A percentile compares a stretch with the other conserved stretches of the same genome.
phyloP scores from a whole-genome alignment of 2,888 invertebrate species.

The Chelonus formosanus region DNA sequence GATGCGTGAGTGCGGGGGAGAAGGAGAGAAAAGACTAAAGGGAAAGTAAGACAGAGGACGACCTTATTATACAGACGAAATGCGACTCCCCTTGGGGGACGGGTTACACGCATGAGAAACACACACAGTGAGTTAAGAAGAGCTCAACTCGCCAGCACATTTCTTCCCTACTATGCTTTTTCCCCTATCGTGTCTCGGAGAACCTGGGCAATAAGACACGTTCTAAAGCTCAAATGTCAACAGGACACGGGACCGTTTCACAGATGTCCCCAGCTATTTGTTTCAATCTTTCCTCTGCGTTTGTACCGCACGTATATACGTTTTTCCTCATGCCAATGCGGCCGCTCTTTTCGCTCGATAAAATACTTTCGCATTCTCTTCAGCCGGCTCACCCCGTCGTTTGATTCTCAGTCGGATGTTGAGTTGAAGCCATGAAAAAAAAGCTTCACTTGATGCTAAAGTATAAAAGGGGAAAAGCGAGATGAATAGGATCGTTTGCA shows the following conservation, averaged over 20 bases:
- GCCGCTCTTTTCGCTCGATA: conserved; percentile 20
- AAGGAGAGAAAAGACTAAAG: conserved; percentile 1
- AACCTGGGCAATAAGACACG: conserved; percentile 35
- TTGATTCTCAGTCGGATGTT: conserved; percentile 25
- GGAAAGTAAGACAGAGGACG: conserved; percentile 22
- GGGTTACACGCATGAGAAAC: conserved; percentile 28
- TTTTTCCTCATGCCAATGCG: neutral
- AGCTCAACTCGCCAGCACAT: neutral
- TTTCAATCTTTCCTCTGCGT: conserved; percentile 30
- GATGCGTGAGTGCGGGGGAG: conserved; percentile 23
- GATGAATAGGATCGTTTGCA: conserved; percentile 29
- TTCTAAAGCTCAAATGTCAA: conserved; percentile 46
- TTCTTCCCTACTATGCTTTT: neutral
- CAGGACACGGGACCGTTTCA: conserved; percentile 31
- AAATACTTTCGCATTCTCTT: conserved; percentile 26
- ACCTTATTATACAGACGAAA: conserved; percentile 43
- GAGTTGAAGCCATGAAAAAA: conserved; percentile 18
- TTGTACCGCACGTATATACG: conserved; percentile 6
- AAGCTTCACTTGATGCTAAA: conserved; percentile 15
- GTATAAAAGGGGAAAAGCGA: conserved; percentile 17
- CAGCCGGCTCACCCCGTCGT: conserved; percentile 6
- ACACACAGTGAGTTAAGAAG: conserved; percentile 3
- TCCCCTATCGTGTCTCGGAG: conserved; percentile 4
- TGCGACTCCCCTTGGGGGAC: conserved; percentile 33
- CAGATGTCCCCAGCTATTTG: conserved; percentile 33